Base-by-base conservation (phyloP, 2,113 vertebrate species). In the Pungitius pungitius region DNA sequence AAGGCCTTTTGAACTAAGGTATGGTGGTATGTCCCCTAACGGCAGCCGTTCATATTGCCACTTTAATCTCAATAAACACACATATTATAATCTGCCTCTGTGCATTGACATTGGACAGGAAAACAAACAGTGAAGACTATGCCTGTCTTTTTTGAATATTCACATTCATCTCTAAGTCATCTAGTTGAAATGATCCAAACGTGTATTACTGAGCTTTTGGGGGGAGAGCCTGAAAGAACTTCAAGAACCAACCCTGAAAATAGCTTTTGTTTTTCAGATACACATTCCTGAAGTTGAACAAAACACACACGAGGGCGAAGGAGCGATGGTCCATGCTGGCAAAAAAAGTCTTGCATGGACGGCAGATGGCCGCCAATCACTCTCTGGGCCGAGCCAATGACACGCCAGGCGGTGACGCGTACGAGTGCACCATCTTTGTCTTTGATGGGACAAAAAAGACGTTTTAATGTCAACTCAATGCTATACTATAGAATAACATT, bases 41-140 rank as follows among this genome's bases (percentile, higher is more conserved):
- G 65, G 79, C 75, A 80, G 73, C 68, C 61, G 74, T 67, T 73
- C 63, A 82, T 54, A 77, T 78, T 83, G 77, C 79, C 71, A 85
- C 64, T 86, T 82, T 80, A 80, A 89, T 84, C 87, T 84, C 75
- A 77, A 78, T 87, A 83, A 89, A 88, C 77, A 80, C 64, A 82
- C 59, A 37, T 77, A 85, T 86, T 83, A 77, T n/a, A 68, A 85
- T 67, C 61, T 69, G 72, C 58, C 65, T 84, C 4, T 55, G 45
- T 6, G 59, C 71, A 49, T 65, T 17, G 49, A 42, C 37, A 49
- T 17, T 77, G 59, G 83, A 84, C 70, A 64, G 37, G 42, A 42
- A 60, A 69, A 22, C 8, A 78, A 54, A 52, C 9, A 51, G 18
- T 52, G 27, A 72, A 40, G 51, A 58, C 10, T 15, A 22, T 10